phyloP scores from a whole-genome alignment of 2,888 invertebrate genomes.

The Imbricaverruca yamaguchii region DNA sequence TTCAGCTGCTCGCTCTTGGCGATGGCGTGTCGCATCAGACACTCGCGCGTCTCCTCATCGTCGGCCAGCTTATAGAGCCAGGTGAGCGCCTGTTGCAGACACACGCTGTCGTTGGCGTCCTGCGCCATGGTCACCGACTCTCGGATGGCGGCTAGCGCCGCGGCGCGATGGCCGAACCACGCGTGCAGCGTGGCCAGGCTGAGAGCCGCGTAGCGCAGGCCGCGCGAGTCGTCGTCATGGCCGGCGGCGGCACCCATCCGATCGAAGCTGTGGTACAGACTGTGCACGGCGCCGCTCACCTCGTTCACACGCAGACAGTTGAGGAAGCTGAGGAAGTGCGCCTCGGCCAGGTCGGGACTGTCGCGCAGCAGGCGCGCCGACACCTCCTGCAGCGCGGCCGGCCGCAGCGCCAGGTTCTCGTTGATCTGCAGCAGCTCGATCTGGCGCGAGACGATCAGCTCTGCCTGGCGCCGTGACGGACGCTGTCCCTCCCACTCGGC shows the following conservation, averaged over 20 bases:
- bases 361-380: constrained; percentile 63
- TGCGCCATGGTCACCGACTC: constrained; percentile 83
- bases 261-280: constrained; percentile 74
- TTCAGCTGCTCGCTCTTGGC: constrained; percentile 59
- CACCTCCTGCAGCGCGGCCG: constrained; percentile 68
- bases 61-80: constrained; percentile 74
- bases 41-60: constrained; percentile 56
- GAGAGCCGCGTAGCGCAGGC: constrained; percentile 79
- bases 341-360: constrained; percentile 72
- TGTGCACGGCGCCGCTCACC: constrained; percentile 72
- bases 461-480: constrained; percentile 30
- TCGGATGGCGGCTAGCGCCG: constrained; percentile 70
- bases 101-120: constrained; percentile 75
- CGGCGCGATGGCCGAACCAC: constrained; percentile 67
- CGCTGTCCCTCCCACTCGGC: not conserved
- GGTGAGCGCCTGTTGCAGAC: constrained; percentile 73
- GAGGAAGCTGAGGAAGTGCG: constrained; percentile 85
- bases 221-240: constrained; percentile 46
- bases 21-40: constrained; percentile 57
- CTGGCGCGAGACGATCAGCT: constrained; percentile 31
- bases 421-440: constrained; percentile 31
- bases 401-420: constrained; percentile 48
- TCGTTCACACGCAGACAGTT: constrained; percentile 82
- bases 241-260: constrained; percentile 42
- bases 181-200: constrained; percentile 82